Evolutionary conservation across 2,797 vertebrate species (phyloP).

Genomic region (Lepilemur septentrionalis): DNA sequence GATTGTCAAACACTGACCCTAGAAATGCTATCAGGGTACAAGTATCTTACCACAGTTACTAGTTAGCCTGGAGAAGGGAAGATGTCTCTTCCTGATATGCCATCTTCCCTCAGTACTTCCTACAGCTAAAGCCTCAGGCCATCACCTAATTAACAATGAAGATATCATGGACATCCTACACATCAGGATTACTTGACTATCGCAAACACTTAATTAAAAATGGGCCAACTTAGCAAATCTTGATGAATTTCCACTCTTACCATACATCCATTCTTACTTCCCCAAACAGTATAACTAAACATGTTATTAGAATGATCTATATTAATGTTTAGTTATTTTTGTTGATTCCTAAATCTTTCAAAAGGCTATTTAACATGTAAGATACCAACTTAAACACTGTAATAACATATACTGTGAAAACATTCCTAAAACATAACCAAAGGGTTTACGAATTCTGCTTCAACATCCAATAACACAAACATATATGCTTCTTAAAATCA

Average conservation of each 20-base stretch:
- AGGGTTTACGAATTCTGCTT: conserved; percentile 80
- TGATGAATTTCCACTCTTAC: conserved; percentile 63
- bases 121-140: conserved; percentile 17
- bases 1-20: conserved; percentile 30
- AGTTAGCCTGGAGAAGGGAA: not conserved
- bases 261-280: conserved; percentile 53
- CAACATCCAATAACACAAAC: conserved; percentile 75
- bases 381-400: conserved; percentile 82
- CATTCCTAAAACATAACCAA: conserved; percentile 78
- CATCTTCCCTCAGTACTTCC: not conserved
- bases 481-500: conserved; percentile 83
- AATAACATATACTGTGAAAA: conserved; percentile 86
- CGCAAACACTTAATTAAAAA: conserved; percentile 67
- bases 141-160: not conserved
- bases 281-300: conserved; percentile 64
- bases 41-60: not conserved
- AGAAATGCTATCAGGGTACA: not conserved
- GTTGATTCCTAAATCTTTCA: conserved; percentile 73
- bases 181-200: conserved; percentile 55
- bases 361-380: conserved; percentile 70
- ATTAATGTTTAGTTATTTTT: conserved; percentile 70
- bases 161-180: not conserved
- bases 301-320: conserved; percentile 71
- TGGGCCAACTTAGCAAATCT: conserved; percentile 36
- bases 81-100: not conserved